Base-by-base conservation (phyloP, 2,888 invertebrate genomes). In the Abscondita cerata region DNA sequence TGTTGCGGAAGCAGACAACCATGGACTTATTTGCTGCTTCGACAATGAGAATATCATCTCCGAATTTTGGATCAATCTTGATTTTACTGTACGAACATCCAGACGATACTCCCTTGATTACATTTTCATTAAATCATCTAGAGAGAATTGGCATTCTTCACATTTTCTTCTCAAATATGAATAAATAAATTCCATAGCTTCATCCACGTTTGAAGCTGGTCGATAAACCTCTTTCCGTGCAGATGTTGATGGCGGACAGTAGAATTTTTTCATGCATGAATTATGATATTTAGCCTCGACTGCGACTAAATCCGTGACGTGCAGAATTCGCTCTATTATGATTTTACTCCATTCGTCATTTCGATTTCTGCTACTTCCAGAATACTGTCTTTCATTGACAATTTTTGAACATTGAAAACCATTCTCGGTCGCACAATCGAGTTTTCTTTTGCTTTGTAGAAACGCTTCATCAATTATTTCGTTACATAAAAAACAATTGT, bases 181-280 rank as follows among this genome's bases (percentile, higher is more conserved):
- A 41, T 15, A 41, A 2, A 41, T 41, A 41, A 12, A 41, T 41
- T 41, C 13, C 41, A 41, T 12, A 2, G 41, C 41, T 41, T 41
- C 8, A 3, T 41, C 41, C 12, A 48, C 48, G n/a, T 48, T 11
- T 12, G 25, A 13, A 48, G 31, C 25, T 5, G 20, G 19, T 46
- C 46, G 31, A 31, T 48, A 31, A 31, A n/a, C n/a, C n/a, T n/a
- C n/a, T n/a, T 15, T 18, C 48, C 31, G 12, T 12, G n/a, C 31
- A 48, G 2, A n/a, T 20, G 12, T 13, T 31, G 48, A 31, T 48
- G 25, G 8, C 15, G 11, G 12, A 25, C 31, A 31, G 31, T 20
- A 59, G 13, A 63, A 51, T 48, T 48, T 48, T 25, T 48, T 48
- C 48, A 48, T 48, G 13, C 48, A 19, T 18, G 46, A 19, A n/a